phyloP scores from a whole-genome alignment of 2,113 vertebrate genomes.

The Phycodurus eques region DNA sequence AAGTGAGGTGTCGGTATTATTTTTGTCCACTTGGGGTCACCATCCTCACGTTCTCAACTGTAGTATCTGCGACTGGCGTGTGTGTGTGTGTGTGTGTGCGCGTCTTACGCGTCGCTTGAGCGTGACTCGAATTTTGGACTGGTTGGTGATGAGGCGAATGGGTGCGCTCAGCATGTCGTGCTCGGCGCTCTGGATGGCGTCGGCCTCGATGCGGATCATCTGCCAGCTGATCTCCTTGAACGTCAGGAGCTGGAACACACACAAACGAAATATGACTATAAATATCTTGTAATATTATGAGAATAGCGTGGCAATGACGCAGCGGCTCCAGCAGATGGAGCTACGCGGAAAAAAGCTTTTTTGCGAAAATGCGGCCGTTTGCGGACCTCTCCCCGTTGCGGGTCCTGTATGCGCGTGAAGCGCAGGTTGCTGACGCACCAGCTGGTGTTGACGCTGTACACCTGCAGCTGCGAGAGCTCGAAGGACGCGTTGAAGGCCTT shows the following conservation, averaged over 20 bases:
- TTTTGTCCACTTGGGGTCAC: too few species aligned
- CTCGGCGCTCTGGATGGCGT: constrained; percentile 93
- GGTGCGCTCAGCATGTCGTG: constrained; percentile 95
- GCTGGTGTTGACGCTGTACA: constrained; percentile 94
- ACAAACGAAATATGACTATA: not conserved
- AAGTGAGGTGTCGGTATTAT: too few species aligned
- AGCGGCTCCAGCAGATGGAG: not conserved
- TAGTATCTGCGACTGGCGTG: too few species aligned
- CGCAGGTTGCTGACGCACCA: constrained; percentile 88
- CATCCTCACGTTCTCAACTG: too few species aligned
- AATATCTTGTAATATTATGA: too few species aligned
- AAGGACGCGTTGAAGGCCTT: constrained; percentile 99
- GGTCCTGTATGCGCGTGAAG: constrained; percentile 90
- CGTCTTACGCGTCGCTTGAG: constrained; percentile 92
- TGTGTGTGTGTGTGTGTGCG: not conserved
- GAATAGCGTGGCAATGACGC: not conserved
- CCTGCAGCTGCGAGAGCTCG: constrained; percentile 95
- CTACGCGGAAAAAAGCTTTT: not conserved
- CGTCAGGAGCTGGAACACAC: constrained; percentile 82
- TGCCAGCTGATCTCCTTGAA: constrained; percentile 99
- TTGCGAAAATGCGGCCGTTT: not conserved
- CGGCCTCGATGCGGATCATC: constrained; percentile 98
- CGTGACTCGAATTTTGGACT: constrained; percentile 93
- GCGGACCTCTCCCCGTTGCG: constrained; percentile 87
- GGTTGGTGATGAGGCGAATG: constrained; percentile 97